These are phyloP conservation scores for Itoplectis maculator DNA, from an alignment of 2,888 invertebrate genomes.

Conservation along the genomic window DNA sequence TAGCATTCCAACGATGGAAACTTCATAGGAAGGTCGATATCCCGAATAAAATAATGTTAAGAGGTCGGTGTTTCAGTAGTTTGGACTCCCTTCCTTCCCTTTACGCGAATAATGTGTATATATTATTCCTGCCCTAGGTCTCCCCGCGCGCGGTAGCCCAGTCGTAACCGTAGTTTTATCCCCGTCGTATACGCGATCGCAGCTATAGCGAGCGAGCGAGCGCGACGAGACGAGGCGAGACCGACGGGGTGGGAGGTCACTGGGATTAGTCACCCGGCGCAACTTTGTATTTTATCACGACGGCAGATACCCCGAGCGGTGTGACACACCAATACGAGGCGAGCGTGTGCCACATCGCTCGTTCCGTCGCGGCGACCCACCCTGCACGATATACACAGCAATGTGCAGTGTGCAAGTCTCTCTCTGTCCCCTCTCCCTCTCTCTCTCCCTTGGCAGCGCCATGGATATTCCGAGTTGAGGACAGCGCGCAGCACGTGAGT, in stretches of 20 bases:
- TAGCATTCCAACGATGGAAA: too few species aligned
- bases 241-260: neutral
- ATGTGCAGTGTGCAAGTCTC: neutral
- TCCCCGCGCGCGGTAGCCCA: too few species aligned
- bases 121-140: too few species aligned
- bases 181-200: too few species aligned
- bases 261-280: constrained; percentile 8
- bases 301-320: constrained; percentile 1
- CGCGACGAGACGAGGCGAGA: neutral
- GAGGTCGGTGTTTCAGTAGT: too few species aligned
- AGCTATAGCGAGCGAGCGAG: too few species aligned
- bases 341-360: neutral
- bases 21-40: too few species aligned
- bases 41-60: too few species aligned
- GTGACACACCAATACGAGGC: constrained; percentile 5
- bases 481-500: constrained; percentile 4
- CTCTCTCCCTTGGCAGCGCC: constrained; percentile 17
- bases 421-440: too few species aligned
- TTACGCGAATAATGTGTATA: too few species aligned
- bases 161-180: neutral
- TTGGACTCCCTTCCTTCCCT: too few species aligned
- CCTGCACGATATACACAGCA: neutral
- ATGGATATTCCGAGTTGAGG: constrained; percentile 24
- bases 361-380: neutral
- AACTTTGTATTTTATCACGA: constrained; percentile 9